Base-by-base conservation (phyloP, 2,113 vertebrate genomes). In the Larimichthys crocea region DNA sequence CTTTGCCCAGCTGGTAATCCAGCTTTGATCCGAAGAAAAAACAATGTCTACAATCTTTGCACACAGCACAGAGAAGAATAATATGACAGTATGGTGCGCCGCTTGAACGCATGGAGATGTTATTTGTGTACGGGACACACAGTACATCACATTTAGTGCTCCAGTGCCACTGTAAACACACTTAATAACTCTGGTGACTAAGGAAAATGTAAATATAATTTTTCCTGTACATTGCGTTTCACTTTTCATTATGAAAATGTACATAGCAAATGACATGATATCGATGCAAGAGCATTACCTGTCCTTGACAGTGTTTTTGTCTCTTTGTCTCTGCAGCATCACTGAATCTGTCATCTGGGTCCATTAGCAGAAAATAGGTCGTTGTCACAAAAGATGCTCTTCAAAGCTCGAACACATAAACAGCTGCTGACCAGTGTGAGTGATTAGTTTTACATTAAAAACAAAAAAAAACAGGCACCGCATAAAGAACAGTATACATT, bases 101-200 rank as follows among this genome's bases (percentile, higher is more conserved):
- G 19, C 40, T 7, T 22, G 1, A 50, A 26, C 29, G 0, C 52
- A 68, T 46, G 44, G 44, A 46, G 44, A 31, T 1, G 24, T 61
- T 61, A 71, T 79, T 42, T 35, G 17, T 60, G 31, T 24, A 62
- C 40, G 63, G 15, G 49, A 79, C 66, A 68, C 72, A 62, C 44
- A 49, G 16, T 77, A 24, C 14, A 68, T 81, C 63, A 84, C 82
- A 77, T 62, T 68, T n/a, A 76, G 62, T 82, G 59, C 71, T 72
- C 56, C 29, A 29, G 3, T 46, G 56, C 48, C 53, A 48, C 11
- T 49, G 69, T 67, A 55, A 78, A 81, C 61, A 67, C 24, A 53
- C 6, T 42, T 65, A 11, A 66, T 48, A 67, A 66, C 35, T 10
- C 3, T 67, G 29, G 20, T 68, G 55, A 65, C 12, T 57, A 44